Evolutionary conservation across 2,113 vertebrate genomes (phyloP).

Genomic region (Siphamia tubifer): DNA sequence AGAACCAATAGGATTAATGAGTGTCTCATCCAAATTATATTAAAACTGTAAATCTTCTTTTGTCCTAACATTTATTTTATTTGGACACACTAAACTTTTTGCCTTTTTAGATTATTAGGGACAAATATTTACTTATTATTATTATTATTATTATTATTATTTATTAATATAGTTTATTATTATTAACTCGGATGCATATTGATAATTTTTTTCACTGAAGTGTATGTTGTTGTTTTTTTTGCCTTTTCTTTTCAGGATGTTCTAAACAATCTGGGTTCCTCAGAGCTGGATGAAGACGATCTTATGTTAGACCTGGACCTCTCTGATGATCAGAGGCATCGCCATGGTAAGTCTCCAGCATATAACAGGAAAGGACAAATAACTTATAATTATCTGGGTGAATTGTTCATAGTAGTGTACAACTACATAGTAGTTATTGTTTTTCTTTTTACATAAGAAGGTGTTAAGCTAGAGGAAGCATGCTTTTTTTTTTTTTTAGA

Average conservation of each 20-base stretch:
- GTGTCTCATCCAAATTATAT: not conserved
- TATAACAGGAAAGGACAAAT: too few species aligned
- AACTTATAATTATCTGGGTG: too few species aligned
- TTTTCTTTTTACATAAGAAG: too few species aligned
- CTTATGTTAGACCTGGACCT: constrained; percentile 97
- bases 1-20: not conserved
- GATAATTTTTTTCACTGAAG: not conserved
- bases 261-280: constrained; percentile 94
- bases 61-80: not conserved
- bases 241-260: constrained; percentile 83
- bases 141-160: not conserved
- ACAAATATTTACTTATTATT: not conserved
- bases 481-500: too few species aligned
- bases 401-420: too few species aligned
- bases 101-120: not conserved
- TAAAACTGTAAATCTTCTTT: not conserved
- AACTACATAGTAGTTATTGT: too few species aligned
- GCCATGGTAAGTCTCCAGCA: constrained; percentile 79
- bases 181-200: not conserved
- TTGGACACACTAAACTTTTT: not conserved
- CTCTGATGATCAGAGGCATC: constrained; percentile 90
- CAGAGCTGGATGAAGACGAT: constrained; percentile 97
- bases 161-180: too few species aligned
- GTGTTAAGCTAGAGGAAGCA: too few species aligned
- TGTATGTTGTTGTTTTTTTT: not conserved